Evolutionary conservation across 92 coral and sea anemone species (phyloP).

Genomic region (Nematostella vectensis): DNA sequence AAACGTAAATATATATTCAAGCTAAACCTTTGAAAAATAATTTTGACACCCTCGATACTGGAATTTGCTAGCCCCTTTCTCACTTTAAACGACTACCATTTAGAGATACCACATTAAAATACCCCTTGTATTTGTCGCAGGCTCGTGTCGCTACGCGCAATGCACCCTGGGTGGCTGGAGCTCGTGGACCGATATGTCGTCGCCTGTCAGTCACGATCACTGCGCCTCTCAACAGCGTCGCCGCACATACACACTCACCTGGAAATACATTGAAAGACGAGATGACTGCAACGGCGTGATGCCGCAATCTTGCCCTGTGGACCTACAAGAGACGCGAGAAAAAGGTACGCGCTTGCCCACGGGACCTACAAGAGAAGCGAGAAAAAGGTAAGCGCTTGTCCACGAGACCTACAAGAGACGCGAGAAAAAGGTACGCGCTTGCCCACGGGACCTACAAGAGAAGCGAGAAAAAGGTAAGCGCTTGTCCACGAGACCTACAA

Average conservation of each 20-base stretch:
- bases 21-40: no score
- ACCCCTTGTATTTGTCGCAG: slow-evolving; percentile 25
- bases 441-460: slow-evolving; percentile 53
- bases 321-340: slow-evolving; percentile 58
- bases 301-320: slow-evolving; percentile 65
- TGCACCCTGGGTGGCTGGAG: slow-evolving; percentile 72
- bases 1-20: no score
- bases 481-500: no score
- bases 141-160: slow-evolving; percentile 67
- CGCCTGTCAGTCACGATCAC: slow-evolving; percentile 55
- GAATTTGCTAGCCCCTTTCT: no score
- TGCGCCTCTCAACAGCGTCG: slow-evolving; percentile 77
- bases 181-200: slow-evolving; percentile 56
- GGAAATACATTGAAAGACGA: slow-evolving; percentile 43
- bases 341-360: slow-evolving; percentile 32
- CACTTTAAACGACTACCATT: no score
- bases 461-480: slow-evolving; percentile 74
- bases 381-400: neutral
- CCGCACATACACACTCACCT: slow-evolving; percentile 41
- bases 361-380: neutral
- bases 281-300: slow-evolving; percentile 70
- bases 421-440: slow-evolving; percentile 14
- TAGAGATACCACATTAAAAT: no score
- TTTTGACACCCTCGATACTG: no score
- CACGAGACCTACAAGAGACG: no score